Conservation (phyloP, 1,140 invertebrate species). For the Micrasema minimum region DNA sequence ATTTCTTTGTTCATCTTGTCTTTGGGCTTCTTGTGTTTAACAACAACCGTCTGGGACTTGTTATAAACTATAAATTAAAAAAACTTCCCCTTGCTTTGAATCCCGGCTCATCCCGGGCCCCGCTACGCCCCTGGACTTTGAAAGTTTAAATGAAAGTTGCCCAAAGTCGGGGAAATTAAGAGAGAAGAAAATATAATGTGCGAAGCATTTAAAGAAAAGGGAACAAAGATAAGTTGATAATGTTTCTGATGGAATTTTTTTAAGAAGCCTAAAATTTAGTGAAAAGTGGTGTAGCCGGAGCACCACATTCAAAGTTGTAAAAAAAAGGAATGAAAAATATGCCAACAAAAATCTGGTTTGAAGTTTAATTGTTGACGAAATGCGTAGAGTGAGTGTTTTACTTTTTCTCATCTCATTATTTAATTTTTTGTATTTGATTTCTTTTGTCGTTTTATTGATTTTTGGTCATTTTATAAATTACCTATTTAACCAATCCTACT, state of each 20-base stretch:
- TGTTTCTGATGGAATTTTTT: constrained; percentile 9
- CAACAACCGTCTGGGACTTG: constrained; percentile 31
- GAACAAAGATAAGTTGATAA: constrained; percentile 29
- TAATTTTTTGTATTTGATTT: too few relatives aligned
- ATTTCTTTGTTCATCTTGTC: background rate
- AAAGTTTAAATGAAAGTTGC: constrained; percentile 29
- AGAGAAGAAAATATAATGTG: constrained; percentile 28
- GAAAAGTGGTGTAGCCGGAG: too few relatives aligned
- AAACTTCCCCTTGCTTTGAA: constrained; percentile 38
- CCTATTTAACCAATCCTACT: too few relatives aligned
- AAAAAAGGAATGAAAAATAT: too few relatives aligned
- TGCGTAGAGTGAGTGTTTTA: too few relatives aligned
- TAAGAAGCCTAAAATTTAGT: too few relatives aligned
- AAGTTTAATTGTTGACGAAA: too few relatives aligned
- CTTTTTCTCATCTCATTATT: too few relatives aligned
- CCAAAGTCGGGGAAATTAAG: constrained; percentile 32
- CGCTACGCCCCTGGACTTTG: constrained; percentile 5
- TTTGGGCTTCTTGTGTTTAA: background rate
- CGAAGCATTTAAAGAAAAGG: constrained; percentile 21
- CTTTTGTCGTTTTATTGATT: too few relatives aligned
- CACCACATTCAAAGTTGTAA: too few relatives aligned
- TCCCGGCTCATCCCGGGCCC: background rate
- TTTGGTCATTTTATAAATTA: too few relatives aligned
- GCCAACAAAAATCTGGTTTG: too few relatives aligned
- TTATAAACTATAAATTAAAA: constrained; percentile 54